Evolutionary conservation across 2,888 invertebrate genomes (phyloP).

Genomic region (Melangyna quadrimaculata): DNA sequence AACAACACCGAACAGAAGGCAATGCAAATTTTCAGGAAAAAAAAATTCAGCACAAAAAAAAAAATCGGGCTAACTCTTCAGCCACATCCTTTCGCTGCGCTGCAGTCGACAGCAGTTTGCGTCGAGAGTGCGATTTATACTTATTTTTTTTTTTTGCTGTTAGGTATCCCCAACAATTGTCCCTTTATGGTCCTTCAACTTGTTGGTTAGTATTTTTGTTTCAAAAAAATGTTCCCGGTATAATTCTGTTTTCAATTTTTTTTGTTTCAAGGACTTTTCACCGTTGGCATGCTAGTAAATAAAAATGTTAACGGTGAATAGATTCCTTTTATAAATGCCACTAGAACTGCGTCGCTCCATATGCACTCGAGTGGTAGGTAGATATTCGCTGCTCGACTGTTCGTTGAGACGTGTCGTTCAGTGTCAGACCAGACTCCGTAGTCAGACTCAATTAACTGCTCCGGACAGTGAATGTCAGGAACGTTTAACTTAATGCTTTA

Average conservation of each 20-base stretch:
- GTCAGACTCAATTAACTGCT: constrained; percentile 63
- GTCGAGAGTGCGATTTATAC: constrained; percentile 21
- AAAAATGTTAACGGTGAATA: constrained; percentile 48
- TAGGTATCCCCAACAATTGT: constrained; percentile 7
- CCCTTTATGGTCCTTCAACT: constrained; percentile 51
- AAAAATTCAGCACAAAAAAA: constrained; percentile 14
- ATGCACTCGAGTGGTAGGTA: constrained; percentile 19
- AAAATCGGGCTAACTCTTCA: constrained; percentile 55
- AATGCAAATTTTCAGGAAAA: neutral
- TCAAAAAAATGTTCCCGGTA: constrained; percentile 36
- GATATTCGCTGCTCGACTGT: neutral
- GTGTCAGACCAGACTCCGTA: neutral
- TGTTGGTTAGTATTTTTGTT: constrained; percentile 62
- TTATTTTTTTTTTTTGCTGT: constrained; percentile 33
- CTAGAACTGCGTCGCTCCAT: constrained; percentile 23
- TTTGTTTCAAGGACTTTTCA: constrained; percentile 41
- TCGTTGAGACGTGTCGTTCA: neutral
- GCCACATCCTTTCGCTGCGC: constrained; percentile 54
- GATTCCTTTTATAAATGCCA: constrained; percentile 21
- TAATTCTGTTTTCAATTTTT: neutral
- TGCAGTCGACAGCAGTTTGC: constrained; percentile 41
- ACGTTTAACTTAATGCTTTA: constrained; percentile 53
- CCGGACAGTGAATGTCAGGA: constrained; percentile 49
- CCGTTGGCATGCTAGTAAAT: constrained; percentile 33
- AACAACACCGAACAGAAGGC: constrained; percentile 43